Conservation (phyloP, 2,797 vertebrate species). For the Chelonia mydas region DNA sequence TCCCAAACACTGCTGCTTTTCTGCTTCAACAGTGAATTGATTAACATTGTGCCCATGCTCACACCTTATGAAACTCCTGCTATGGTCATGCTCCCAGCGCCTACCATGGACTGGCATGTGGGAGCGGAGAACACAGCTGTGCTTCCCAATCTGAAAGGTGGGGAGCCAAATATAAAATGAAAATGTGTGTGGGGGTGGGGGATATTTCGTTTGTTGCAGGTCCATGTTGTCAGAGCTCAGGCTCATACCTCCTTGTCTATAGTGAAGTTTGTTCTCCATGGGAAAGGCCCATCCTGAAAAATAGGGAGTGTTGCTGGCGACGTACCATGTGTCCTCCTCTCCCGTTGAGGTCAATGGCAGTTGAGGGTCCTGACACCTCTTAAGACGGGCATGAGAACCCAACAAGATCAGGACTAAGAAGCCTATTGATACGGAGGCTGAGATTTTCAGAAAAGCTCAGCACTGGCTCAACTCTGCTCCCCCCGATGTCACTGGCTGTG, state of each 20-base stretch:
- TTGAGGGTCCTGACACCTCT: background rate
- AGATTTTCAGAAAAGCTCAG: background rate
- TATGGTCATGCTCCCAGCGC: background rate
- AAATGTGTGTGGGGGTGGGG: too few species aligned
- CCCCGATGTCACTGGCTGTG: accelerated
- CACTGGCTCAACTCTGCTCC: background rate
- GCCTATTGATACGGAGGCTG: background rate
- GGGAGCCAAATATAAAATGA: too few species aligned
- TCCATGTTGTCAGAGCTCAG: too few species aligned
- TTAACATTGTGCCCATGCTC: background rate
- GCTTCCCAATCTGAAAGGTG: background rate
- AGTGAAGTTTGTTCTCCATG: too few species aligned
- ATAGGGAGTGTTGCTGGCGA: background rate
- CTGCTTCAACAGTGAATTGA: background rate
- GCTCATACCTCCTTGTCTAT: too few species aligned
- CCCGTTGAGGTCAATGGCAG: background rate
- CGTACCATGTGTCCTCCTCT: background rate
- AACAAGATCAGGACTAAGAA: background rate
- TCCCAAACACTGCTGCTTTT: background rate
- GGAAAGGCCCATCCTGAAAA: background rate
- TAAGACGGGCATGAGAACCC: background rate
- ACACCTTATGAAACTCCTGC: background rate
- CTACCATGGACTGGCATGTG: too few species aligned
- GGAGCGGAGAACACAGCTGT: background rate
- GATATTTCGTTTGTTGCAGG: too few species aligned